Conservation (phyloP, 2,113 vertebrate genomes). For the Gadus macrocephalus region DNA sequence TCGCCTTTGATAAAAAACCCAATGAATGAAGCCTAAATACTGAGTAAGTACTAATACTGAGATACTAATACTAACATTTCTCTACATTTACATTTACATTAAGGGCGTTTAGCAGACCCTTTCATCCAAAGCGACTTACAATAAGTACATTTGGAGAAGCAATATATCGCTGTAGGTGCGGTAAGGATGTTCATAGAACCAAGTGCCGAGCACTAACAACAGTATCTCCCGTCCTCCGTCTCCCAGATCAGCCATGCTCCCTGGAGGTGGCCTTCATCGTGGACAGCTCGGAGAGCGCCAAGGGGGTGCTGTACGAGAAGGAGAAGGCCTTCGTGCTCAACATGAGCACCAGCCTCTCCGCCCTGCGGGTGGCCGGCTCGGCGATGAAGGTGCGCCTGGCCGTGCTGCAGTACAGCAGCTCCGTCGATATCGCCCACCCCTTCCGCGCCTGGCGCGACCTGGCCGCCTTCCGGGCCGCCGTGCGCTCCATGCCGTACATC, state of each 20-base stretch:
- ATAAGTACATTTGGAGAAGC: no score
- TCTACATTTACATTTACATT: no score
- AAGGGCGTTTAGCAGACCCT: no score
- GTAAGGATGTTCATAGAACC: no score
- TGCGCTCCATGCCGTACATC: conserved; percentile 75
- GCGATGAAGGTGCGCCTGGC: conserved; percentile 72
- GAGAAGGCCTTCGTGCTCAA: conserved; percentile 79
- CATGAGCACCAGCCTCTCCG: conserved; percentile 72
- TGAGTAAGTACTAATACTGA: no score
- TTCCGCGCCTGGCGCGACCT: conserved; percentile 79
- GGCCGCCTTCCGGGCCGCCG: conserved; percentile 72
- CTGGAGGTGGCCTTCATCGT: conserved; percentile 82
- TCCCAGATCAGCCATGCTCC: conserved; percentile 69
- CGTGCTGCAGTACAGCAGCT: conserved; percentile 85
- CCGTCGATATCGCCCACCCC: conserved; percentile 73
- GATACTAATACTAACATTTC: no score
- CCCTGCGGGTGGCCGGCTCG: conserved; percentile 62
- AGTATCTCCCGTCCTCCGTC: no score
- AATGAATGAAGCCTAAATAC: no score
- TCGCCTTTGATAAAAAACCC: no score
- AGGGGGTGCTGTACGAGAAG: conserved; percentile 70
- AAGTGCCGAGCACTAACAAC: no score
- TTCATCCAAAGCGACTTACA: no score
- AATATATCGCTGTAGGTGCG: no score
- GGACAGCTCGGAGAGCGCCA: conserved; percentile 90